A percentile compares a stretch with the other conserved stretches of the same genome.
These are phyloP conservation scores for Dione juno DNA, from an alignment of 2,888 invertebrate genomes.

Conservation along the genomic window DNA sequence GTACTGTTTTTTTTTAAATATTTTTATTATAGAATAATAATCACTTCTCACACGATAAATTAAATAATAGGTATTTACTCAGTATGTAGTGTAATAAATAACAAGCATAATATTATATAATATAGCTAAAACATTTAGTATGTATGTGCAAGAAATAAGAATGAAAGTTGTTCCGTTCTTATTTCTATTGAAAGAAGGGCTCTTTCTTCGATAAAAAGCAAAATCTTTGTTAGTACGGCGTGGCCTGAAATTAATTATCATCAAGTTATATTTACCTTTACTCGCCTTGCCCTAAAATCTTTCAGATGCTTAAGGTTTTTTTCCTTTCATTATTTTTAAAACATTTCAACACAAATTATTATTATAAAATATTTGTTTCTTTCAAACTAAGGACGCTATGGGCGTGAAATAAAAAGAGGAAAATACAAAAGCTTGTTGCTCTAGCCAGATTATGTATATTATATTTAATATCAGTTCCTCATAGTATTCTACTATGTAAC, in stretches of 20 bases:
- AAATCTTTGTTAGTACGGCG: not conserved
- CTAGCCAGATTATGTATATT: conserved; percentile 1
- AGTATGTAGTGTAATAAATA: too few relatives aligned
- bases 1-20: too few relatives aligned
- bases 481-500: conserved; percentile 9
- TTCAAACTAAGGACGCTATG: too few relatives aligned
- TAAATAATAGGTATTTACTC: too few relatives aligned
- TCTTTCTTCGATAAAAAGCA: not conserved
- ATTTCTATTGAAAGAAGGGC: too few relatives aligned
- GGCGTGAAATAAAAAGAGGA: not conserved
- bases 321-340: not conserved
- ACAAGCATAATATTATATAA: too few relatives aligned
- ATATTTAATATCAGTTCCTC: not conserved
- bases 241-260: conserved; percentile 23
- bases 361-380: not conserved
- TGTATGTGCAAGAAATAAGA: not conserved
- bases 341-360: not conserved
- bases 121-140: not conserved
- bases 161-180: too few relatives aligned
- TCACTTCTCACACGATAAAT: too few relatives aligned
- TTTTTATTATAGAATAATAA: too few relatives aligned
- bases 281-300: conserved; percentile 1
- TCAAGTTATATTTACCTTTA: conserved; percentile 14
- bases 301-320: not conserved
- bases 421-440: not conserved